Evolutionary conservation across 1,140 invertebrate genomes (phyloP).

Genomic region (Hirudo medicinalis): DNA sequence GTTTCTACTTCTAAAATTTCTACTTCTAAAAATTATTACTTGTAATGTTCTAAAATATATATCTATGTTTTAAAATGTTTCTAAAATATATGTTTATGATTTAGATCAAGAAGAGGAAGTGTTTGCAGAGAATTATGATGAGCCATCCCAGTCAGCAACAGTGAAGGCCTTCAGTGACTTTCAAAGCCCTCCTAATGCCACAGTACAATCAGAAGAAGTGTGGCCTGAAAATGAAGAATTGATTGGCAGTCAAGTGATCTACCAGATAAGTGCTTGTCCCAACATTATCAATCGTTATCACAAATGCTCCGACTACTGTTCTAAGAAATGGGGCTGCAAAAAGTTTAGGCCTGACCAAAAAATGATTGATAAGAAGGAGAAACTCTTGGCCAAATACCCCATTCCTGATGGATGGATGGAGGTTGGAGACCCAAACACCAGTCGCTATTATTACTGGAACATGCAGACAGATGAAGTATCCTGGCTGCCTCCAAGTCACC

Average conservation of each 20-base stretch:
- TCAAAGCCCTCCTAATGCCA: slow-evolving; percentile 22
- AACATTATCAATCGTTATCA: slow-evolving; percentile 93
- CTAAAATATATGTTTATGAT: slow-evolving; percentile 34
- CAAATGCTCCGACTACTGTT: slow-evolving; percentile 75
- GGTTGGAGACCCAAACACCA: slow-evolving; percentile 72
- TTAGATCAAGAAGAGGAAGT: slow-evolving; percentile 46
- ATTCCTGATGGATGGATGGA: slow-evolving; percentile 82
- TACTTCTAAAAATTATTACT: no score
- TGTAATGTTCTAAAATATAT: no score
- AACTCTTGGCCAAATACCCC: slow-evolving; percentile 73
- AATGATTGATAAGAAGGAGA: slow-evolving; percentile 31
- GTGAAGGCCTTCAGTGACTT: no score
- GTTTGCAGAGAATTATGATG: slow-evolving; percentile 40
- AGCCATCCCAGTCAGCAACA: slow-evolving; percentile 23
- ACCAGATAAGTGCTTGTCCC: slow-evolving; percentile 60
- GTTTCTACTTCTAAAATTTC: no score
- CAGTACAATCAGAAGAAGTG: slow-evolving; percentile 10
- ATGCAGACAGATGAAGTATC: slow-evolving; percentile 76
- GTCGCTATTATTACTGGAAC: slow-evolving; percentile 88
- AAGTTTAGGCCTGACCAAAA: slow-evolving; percentile 40
- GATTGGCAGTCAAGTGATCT: slow-evolving; percentile 17
- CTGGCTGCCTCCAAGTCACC: slow-evolving; percentile 83
- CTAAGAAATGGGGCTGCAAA: slow-evolving; percentile 68
- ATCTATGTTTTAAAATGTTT: not conserved
- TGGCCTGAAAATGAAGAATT: slow-evolving; percentile 25